Conservation (phyloP, 1,140 invertebrate species). For the Dolichoris vasculosae region DNA sequence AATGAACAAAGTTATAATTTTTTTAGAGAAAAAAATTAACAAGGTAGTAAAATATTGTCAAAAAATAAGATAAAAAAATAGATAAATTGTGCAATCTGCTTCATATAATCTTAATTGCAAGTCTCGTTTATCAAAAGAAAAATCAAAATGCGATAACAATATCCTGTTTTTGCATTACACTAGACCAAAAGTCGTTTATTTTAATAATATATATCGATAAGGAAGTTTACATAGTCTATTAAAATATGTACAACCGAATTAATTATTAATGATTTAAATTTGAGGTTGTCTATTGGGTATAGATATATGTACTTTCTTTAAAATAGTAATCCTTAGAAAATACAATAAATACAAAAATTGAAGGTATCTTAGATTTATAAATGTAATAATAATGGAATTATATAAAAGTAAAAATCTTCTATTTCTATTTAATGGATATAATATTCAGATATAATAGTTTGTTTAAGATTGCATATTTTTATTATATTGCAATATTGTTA, state of each 20-base stretch:
- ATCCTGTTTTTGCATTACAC: slow-evolving; percentile 50
- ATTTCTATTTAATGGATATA: neutral
- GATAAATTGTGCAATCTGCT: neutral
- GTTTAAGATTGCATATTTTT: neutral
- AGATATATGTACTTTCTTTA: too few relatives aligned
- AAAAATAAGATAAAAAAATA: neutral
- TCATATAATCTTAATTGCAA: neutral
- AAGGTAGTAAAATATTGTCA: too few relatives aligned
- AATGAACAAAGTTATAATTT: too few relatives aligned
- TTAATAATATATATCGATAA: neutral
- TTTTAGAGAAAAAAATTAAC: too few relatives aligned
- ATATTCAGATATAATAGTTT: neutral
- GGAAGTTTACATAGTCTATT: too few relatives aligned
- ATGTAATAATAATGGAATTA: too few relatives aligned
- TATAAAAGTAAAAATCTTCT: too few relatives aligned
- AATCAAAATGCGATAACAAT: slow-evolving; percentile 24
- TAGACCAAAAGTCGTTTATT: neutral
- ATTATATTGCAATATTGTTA: neutral
- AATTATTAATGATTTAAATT: too few relatives aligned
- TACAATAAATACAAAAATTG: too few relatives aligned
- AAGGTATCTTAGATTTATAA: too few relatives aligned
- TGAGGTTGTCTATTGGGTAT: neutral
- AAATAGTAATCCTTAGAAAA: too few relatives aligned
- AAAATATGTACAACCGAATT: too few relatives aligned
- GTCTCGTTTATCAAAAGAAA: slow-evolving; percentile 29